A percentile compares a stretch with the other conserved stretches of the same genome.
Conservation (phyloP, 2,113 vertebrate species). For the Ranitomeya imitator region DNA sequence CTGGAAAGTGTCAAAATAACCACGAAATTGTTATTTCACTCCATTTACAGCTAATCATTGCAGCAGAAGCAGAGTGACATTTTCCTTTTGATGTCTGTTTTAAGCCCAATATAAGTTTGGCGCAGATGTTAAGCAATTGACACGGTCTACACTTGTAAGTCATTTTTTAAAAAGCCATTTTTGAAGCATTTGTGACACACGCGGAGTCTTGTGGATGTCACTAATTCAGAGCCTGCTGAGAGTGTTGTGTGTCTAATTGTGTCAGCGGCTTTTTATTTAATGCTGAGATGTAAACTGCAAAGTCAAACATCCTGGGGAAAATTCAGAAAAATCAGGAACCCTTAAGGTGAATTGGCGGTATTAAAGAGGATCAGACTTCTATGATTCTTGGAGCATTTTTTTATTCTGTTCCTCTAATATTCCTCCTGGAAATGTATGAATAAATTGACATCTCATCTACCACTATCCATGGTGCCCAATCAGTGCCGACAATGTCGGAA, state of each 20-base stretch:
- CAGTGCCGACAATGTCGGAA: too few species aligned
- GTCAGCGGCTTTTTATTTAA: constrained; percentile 14
- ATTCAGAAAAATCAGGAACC: neutral
- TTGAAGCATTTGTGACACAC: constrained; percentile 49
- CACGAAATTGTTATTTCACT: constrained; percentile 59
- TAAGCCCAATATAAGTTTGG: constrained; percentile 50
- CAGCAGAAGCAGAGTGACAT: constrained; percentile 42
- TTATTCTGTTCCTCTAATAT: neutral
- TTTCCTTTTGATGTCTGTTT: constrained; percentile 58
- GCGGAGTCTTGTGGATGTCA: constrained; percentile 37
- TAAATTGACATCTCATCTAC: neutral
- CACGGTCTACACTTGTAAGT: constrained; percentile 52
- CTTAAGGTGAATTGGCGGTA: neutral
- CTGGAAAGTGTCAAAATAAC: constrained; percentile 55
- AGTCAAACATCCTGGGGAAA: neutral
- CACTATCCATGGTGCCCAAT: too few species aligned
- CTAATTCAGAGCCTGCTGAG: constrained; percentile 49
- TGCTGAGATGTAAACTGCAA: constrained; percentile 22
- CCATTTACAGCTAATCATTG: constrained; percentile 57
- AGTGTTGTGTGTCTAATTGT: constrained; percentile 54
- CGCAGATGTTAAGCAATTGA: constrained; percentile 56
- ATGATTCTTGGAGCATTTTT: too few species aligned
- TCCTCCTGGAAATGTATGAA: neutral
- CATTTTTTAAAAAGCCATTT: constrained; percentile 46
- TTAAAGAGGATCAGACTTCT: too few species aligned